Evolutionary conservation across 1,140 invertebrate genomes (phyloP), one percentile per base, ranked within the genome.

Genomic region (Zaprionus ghesquierei): DNA sequence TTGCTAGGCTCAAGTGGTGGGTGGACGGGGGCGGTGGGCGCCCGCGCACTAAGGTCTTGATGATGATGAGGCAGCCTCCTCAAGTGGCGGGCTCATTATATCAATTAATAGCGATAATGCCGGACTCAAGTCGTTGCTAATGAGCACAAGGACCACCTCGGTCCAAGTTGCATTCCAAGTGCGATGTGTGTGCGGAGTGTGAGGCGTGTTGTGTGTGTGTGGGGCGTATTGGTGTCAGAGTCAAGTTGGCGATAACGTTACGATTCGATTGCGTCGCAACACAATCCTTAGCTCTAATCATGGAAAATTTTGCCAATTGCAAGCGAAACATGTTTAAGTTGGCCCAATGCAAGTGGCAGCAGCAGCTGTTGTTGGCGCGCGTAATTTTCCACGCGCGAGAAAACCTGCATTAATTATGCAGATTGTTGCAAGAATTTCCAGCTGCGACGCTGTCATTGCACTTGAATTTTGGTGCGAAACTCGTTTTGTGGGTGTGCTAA

Each of bases 161-260:
- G 33, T 13, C 53, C 20, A 35, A 51, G 22, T 62, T 9, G 41
- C 50, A 62, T 51, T 50, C 59, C 59, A 53, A 73, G 62, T 85
- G n/a, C 63, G 72, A 79, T n/a, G 27, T 27, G 25, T 27, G 6
- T 29, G 27, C 27, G n/a, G 9, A 8, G 27, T 80, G 78, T 64
- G 73, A 73, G 73, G 65, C 23, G n/a, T 59, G 81, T 71, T 78
- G 53, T n/a, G n/a, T n/a, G 9, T 29, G 27, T 80, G 78, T 64
- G 73, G 72, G 73, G 65, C 23, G n/a, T 59, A 86, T 71, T 78
- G 53, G 49, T 77, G 81, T 86, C 81, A 85, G 58, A 81, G 78
- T 78, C 81, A 66, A 86, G 46, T 69, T 54, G 49, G 4, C 25
- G 55, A 75, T 80, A 85, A 69, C 63, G 68, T 54, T 33, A 27